Evolutionary conservation across 1,140 invertebrate species (phyloP).

Genomic region (Eumaeus atala): DNA sequence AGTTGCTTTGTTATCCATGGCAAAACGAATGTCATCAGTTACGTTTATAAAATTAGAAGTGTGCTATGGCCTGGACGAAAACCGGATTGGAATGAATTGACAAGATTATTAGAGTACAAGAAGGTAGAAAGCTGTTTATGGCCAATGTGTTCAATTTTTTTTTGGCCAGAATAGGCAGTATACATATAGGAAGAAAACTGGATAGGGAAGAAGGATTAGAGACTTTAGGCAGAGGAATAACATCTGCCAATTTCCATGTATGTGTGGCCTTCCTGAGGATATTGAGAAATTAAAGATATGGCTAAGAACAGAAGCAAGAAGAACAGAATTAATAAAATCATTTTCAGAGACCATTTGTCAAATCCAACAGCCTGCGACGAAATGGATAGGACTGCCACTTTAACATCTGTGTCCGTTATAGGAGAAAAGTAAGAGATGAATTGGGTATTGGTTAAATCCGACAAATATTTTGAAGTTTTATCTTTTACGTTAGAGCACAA

Average conservation of each 20-base stretch:
- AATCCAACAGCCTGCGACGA: conserved; percentile 15
- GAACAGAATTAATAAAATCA: not conserved
- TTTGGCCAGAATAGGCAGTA: conserved; percentile 18
- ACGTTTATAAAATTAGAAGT: not conserved
- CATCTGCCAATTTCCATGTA: conserved; percentile 12
- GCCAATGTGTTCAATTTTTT: conserved; percentile 15
- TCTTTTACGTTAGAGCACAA: not conserved
- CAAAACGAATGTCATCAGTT: not conserved
- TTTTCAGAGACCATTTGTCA: conserved; percentile 10
- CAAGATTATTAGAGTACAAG: not conserved
- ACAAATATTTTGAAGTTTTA: conserved; percentile 5
- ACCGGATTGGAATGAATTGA: not conserved
- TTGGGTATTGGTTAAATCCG: not conserved
- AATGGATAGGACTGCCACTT: conserved; percentile 2
- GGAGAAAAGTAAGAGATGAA: conserved; percentile 1
- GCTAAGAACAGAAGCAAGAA: not conserved
- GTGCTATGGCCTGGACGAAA: not conserved
- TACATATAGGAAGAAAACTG: conserved; percentile 20
- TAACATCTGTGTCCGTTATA: conserved; percentile 12
- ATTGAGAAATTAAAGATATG: too few relatives aligned
- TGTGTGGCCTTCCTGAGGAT: not conserved
- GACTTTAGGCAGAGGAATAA: conserved; percentile 19
- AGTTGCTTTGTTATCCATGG: not conserved
- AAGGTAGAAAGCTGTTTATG: conserved; percentile 13
- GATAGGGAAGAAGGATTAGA: conserved; percentile 10